A percentile compares a stretch with the other conserved stretches of the same genome.
Evolutionary conservation across 2,113 vertebrate genomes (phyloP).

Genomic region (Eolophus roseicapilla): DNA sequence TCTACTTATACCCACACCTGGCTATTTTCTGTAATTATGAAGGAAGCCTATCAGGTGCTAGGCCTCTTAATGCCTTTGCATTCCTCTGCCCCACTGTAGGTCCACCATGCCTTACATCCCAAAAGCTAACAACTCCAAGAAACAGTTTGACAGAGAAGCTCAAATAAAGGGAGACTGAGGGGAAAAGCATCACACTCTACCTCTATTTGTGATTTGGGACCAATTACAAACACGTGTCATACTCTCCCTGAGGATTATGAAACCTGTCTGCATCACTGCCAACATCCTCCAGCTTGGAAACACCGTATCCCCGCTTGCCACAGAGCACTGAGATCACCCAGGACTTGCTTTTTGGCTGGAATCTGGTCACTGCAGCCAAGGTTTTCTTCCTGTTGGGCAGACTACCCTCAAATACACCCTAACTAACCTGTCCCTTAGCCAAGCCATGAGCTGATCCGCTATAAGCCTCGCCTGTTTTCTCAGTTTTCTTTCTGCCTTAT

Average conservation of each 20-base stretch:
- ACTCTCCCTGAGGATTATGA: not conserved
- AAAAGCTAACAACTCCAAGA: not conserved
- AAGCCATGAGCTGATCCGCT: not conserved
- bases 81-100: not conserved
- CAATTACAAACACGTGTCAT: not conserved
- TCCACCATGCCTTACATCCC: not conserved
- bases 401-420: not conserved
- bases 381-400: not conserved
- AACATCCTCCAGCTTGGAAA: not conserved
- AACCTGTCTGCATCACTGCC: not conserved
- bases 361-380: not conserved
- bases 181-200: not conserved
- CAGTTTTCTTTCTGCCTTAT: not conserved
- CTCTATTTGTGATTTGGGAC: not conserved
- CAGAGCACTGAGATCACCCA: not conserved
- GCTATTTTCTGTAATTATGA: not conserved
- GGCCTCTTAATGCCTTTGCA: not conserved
- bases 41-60: not conserved
- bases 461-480: not conserved
- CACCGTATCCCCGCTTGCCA: not conserved
- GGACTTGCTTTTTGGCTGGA: not conserved
- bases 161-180: not conserved
- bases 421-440: not conserved
- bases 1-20: not conserved
- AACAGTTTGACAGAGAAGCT: not conserved